Conservation (phyloP, 2,797 vertebrate genomes). For the Rhincodon typus region DNA sequence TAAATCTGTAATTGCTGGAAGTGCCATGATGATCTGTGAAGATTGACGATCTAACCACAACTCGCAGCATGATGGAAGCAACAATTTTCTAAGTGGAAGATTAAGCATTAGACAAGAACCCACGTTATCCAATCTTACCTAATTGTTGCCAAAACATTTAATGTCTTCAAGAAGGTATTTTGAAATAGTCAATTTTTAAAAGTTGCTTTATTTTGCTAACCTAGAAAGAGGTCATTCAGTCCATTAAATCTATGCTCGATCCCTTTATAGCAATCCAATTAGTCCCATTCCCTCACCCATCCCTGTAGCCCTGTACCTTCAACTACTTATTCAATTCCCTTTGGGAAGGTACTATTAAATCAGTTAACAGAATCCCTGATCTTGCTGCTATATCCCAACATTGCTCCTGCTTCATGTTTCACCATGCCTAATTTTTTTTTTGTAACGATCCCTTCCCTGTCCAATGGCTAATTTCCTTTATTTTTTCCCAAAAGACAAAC, state of each 20-base stretch:
- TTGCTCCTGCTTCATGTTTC: not conserved
- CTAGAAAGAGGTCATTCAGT: not conserved
- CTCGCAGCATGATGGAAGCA: not conserved
- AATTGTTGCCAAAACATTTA: not conserved
- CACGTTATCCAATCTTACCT: not conserved
- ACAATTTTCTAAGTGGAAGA: not conserved
- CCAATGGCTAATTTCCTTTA: not conserved
- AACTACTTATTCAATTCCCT: not conserved
- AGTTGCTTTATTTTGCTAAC: not conserved
- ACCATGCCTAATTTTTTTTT: not conserved
- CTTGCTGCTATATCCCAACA: not conserved
- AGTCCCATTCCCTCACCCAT: too few species aligned
- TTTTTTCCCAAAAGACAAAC: not conserved
- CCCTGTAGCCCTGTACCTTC: too few species aligned
- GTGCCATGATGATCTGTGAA: not conserved
- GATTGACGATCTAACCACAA: not conserved
- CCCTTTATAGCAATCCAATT: too few species aligned
- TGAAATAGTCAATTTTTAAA: not conserved
- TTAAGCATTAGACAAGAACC: not conserved
- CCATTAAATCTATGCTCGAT: not conserved
- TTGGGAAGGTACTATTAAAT: not conserved
- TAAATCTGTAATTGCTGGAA: not conserved
- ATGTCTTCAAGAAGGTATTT: not conserved
- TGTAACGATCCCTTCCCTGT: not conserved
- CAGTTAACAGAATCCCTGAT: not conserved